These are phyloP conservation scores for Sphyrna mokarran DNA, from an alignment of 2,113 vertebrate species.

Conservation along the genomic window DNA sequence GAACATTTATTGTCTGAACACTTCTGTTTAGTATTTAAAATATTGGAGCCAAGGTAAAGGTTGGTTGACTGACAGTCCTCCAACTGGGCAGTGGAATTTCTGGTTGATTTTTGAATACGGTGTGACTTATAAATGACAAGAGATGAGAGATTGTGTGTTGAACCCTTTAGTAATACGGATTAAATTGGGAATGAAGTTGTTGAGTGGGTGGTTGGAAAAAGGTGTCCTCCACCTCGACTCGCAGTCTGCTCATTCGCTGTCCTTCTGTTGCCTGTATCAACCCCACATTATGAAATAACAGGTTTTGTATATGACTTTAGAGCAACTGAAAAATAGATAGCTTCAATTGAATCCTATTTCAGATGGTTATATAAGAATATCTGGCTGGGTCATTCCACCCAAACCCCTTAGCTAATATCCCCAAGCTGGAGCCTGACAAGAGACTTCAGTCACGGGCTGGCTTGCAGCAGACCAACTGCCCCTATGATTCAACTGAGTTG, in stretches of 20 bases:
- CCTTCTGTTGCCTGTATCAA: neutral
- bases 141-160: too few relatives aligned
- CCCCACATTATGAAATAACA: neutral
- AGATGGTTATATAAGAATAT: neutral
- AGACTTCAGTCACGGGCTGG: neutral
- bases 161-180: too few relatives aligned
- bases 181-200: too few relatives aligned
- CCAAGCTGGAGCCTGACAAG: neutral
- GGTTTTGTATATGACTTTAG: neutral
- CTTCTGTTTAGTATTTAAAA: neutral
- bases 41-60: neutral
- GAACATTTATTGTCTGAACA: neutral
- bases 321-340: neutral
- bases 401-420: neutral
- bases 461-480: neutral
- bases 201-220: too few relatives aligned
- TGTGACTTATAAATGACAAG: too few relatives aligned
- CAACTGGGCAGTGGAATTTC: neutral
- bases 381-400: neutral
- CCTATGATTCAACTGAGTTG: neutral
- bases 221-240: too few relatives aligned
- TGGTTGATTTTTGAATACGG: neutral
- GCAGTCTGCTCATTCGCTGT: too few relatives aligned
- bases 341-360: neutral
- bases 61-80: neutral